phyloP scores from a whole-genome alignment of 2,888 invertebrate species.

The Lasioglossum pauxillum region DNA sequence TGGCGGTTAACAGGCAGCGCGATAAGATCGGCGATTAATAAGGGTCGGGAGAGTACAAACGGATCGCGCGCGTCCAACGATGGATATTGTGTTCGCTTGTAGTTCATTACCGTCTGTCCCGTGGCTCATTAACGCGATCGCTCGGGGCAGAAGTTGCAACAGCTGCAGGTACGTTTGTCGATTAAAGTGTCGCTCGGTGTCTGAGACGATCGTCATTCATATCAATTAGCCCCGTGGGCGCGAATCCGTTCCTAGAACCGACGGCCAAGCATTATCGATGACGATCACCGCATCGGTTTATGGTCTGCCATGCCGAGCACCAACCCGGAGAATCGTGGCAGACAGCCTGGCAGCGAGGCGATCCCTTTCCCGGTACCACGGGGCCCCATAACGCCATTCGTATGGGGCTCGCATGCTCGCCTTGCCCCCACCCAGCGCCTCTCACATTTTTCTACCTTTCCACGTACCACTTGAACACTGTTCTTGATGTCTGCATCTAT shows the following conservation, averaged over 20 bases:
- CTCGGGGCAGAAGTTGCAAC: not conserved
- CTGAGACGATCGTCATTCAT: constrained; percentile 52
- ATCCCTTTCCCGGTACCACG: constrained; percentile 76
- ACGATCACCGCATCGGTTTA: constrained; percentile 64
- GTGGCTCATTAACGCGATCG: constrained; percentile 17
- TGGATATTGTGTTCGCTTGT: constrained; percentile 9
- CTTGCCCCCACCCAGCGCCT: not conserved
- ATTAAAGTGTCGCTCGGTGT: constrained; percentile 37
- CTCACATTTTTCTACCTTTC: constrained; percentile 37
- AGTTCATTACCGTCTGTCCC: constrained; percentile 18
- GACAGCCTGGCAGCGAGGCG: constrained; percentile 82
- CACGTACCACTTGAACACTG: not conserved
- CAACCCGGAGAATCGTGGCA: constrained; percentile 67
- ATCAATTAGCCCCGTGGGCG: constrained; percentile 60
- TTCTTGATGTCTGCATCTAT: not conserved
- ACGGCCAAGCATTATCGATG: constrained; percentile 57
- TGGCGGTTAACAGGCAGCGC: constrained; percentile 38
- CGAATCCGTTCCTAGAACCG: constrained; percentile 60
- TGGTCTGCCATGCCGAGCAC: constrained; percentile 67
- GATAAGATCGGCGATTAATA: constrained; percentile 58
- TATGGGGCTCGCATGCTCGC: constrained; percentile 70
- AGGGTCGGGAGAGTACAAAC: constrained; percentile 10
- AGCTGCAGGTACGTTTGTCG: not conserved
- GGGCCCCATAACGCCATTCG: constrained; percentile 57
- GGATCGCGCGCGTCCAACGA: not conserved